Conservation (phyloP, 1,140 invertebrate species). For the Periplaneta americana region DNA sequence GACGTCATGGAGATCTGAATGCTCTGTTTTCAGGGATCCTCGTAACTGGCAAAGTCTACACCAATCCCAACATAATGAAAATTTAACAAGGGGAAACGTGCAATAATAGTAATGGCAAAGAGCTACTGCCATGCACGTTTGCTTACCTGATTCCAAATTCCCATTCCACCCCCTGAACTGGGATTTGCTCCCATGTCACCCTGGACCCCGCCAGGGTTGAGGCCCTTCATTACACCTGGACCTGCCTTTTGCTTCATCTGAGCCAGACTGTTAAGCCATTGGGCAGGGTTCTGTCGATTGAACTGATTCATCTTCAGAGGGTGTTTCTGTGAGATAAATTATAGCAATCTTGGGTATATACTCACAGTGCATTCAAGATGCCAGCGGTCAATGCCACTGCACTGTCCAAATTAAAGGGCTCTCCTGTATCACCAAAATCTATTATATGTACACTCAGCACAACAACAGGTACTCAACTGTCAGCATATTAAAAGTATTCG, state of each 20-base stretch:
- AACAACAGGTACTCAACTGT: too few relatives aligned
- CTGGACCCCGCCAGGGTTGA: conserved; percentile 9
- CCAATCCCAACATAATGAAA: neutral
- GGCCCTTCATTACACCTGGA: conserved; percentile 24
- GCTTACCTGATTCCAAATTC: conserved; percentile 28
- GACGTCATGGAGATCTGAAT: too few relatives aligned
- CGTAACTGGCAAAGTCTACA: too few relatives aligned
- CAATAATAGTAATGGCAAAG: neutral
- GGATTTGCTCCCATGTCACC: conserved; percentile 15
- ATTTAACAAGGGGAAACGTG: neutral
- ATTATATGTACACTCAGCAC: too few relatives aligned
- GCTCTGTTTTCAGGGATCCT: too few relatives aligned
- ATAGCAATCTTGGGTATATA: neutral
- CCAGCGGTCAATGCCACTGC: neutral
- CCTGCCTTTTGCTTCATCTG: conserved; percentile 60
- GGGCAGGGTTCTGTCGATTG: conserved; percentile 72
- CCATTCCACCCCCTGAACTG: conserved; percentile 23
- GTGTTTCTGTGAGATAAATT: conserved; percentile 60
- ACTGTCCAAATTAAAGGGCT: neutral
- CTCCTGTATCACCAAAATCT: neutral
- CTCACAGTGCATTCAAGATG: neutral
- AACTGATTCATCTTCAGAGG: conserved; percentile 84
- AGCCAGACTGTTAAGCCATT: conserved; percentile 73
- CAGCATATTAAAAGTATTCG: too few relatives aligned
- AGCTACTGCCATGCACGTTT: neutral